Evolutionary conservation across 1,140 invertebrate genomes (phyloP).

Genomic region (Gonatopus flavifemur): DNA sequence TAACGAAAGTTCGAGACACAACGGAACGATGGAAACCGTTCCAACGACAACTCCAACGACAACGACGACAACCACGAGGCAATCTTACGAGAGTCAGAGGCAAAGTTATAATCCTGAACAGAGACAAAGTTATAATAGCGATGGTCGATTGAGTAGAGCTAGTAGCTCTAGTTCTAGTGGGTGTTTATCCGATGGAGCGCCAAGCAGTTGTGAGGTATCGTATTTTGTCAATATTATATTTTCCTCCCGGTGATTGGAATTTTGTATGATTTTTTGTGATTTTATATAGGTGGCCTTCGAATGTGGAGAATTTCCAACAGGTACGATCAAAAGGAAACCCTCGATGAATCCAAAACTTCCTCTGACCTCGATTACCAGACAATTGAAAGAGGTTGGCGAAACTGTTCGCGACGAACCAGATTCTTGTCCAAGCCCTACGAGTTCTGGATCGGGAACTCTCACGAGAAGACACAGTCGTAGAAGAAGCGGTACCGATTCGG

Average conservation of each 20-base stretch:
- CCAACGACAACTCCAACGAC: conserved; percentile 55
- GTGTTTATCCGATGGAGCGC: conserved; percentile 74
- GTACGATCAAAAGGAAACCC: conserved; percentile 85
- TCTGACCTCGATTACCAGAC: conserved; percentile 85
- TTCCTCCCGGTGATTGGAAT: too few species aligned
- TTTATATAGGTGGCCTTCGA: conserved; percentile 60
- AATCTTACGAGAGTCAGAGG: conserved; percentile 55
- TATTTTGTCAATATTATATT: conserved; percentile 3
- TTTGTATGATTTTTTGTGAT: too few species aligned
- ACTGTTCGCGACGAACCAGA: conserved; percentile 56
- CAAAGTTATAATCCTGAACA: conserved; percentile 59
- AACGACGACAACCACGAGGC: conserved; percentile 56
- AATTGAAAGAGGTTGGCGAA: conserved; percentile 80
- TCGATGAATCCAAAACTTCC: conserved; percentile 89
- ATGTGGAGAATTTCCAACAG: conserved; percentile 57
- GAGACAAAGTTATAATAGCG: conserved; percentile 55
- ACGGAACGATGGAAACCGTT: conserved; percentile 58
- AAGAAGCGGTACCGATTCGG: conserved; percentile 62
- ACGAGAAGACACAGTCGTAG: conserved; percentile 63
- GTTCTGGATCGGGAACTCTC: conserved; percentile 56
- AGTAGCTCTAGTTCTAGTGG: conserved; percentile 80
- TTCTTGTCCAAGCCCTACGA: conserved; percentile 51
- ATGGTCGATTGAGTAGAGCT: conserved; percentile 66
- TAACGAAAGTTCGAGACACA: conserved; percentile 57
- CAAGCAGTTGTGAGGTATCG: conserved; percentile 70